These are phyloP conservation scores for Zaprionus inermis DNA, from an alignment of 1,140 invertebrate genomes.

Conservation along the genomic window DNA sequence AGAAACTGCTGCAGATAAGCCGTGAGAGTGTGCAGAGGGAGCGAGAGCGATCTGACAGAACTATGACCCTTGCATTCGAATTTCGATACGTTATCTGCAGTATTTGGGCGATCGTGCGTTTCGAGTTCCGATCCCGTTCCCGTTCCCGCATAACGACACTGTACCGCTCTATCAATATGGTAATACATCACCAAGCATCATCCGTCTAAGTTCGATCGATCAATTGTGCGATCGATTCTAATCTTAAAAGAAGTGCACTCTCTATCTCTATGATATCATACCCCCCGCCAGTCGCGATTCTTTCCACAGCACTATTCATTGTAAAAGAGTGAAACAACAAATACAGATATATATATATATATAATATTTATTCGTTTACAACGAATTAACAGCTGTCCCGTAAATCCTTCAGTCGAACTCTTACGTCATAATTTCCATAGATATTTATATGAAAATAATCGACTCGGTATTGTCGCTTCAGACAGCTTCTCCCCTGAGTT, in stretches of 20 bases:
- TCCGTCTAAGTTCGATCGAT: neutral
- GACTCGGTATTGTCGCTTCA: too few species aligned
- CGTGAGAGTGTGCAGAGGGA: neutral
- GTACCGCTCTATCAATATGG: neutral
- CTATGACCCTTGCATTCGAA: constrained; percentile 12
- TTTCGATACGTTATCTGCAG: constrained; percentile 2
- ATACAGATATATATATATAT: too few species aligned
- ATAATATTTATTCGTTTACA: too few species aligned
- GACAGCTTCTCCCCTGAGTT: too few species aligned
- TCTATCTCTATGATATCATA: neutral
- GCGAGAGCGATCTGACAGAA: neutral
- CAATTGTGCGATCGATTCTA: neutral
- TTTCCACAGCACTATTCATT: too few species aligned
- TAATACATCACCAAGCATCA: neutral
- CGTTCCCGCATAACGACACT: neutral
- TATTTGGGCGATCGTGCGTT: neutral
- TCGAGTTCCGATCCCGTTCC: neutral
- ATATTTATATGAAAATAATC: too few species aligned
- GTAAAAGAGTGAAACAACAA: too few species aligned
- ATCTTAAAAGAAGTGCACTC: neutral
- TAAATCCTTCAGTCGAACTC: neutral
- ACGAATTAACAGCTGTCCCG: neutral
- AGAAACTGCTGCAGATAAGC: constrained; percentile 9
- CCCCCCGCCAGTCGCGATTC: too few species aligned
- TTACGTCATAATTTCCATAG: too few species aligned